These are phyloP conservation scores for Idaea aversata DNA, from an alignment of 2,888 invertebrate species.

Conservation along the genomic window DNA sequence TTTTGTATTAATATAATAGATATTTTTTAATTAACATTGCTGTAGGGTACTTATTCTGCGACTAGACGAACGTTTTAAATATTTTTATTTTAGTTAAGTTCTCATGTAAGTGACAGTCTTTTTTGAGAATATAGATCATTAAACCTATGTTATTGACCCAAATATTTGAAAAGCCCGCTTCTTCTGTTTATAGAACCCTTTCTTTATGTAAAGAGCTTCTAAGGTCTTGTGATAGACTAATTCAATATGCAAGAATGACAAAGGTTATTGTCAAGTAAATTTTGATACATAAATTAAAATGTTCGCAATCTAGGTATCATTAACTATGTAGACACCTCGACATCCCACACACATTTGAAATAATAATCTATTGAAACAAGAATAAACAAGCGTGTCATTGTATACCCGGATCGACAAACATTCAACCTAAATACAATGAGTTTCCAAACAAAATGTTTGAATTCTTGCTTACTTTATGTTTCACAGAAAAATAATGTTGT, in stretches of 20 bases:
- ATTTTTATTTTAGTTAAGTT: no score
- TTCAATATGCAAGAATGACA: not conserved
- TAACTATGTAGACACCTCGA: not conserved
- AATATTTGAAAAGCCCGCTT: no score
- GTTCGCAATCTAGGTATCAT: not conserved
- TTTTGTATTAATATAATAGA: no score
- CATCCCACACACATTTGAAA: not conserved
- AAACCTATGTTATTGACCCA: no score
- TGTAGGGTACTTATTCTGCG: no score
- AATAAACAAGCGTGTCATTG: not conserved
- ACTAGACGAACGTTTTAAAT: no score
- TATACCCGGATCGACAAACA: not conserved
- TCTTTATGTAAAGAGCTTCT: no score
- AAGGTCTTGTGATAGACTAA: no score
- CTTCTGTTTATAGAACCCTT: no score
- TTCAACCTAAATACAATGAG: not conserved
- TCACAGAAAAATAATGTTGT: not conserved
- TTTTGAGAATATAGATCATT: no score
- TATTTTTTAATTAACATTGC: no score
- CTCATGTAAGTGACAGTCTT: no score
- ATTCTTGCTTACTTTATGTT: not conserved
- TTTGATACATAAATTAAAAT: not conserved
- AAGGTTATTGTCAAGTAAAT: not conserved
- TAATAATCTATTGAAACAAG: not conserved
- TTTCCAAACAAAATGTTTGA: not conserved